These are phyloP conservation scores for Apteryx owenii DNA, from an alignment of 2,113 vertebrate genomes.

Conservation along the genomic window DNA sequence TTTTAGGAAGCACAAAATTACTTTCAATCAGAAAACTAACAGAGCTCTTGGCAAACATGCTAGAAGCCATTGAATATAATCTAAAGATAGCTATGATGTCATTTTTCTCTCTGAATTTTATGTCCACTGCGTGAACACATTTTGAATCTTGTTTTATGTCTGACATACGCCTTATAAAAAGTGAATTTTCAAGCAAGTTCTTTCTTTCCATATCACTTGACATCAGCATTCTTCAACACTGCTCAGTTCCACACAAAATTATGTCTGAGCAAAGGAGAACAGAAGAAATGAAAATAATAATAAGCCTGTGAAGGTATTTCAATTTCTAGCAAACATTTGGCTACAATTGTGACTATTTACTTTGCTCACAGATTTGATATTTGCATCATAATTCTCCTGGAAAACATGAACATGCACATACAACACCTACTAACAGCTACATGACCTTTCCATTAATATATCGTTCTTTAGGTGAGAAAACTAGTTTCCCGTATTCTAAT, in stretches of 20 bases:
- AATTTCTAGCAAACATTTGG: neutral
- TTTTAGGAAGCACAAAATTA: conserved; percentile 38
- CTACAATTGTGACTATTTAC: neutral
- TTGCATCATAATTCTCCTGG: neutral
- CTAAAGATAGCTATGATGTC: neutral
- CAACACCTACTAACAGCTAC: too few relatives aligned
- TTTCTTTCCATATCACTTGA: neutral
- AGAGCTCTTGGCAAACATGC: neutral
- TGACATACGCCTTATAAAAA: neutral
- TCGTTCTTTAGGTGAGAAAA: neutral
- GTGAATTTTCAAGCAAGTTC: neutral
- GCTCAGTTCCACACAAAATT: neutral
- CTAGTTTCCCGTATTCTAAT: neutral
- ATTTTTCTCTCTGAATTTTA: neutral
- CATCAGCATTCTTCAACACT: neutral
- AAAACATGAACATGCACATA: neutral
- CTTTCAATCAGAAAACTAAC: conserved; percentile 20
- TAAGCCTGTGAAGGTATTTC: neutral
- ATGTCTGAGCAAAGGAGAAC: neutral
- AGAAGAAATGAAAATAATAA: neutral
- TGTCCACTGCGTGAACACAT: neutral
- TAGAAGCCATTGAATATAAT: neutral
- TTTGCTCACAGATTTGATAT: neutral
- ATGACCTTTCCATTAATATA: neutral
- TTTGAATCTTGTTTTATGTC: neutral